These are phyloP conservation scores for Sussaba pulchella DNA, from an alignment of 2,888 invertebrate species.

Conservation along the genomic window DNA sequence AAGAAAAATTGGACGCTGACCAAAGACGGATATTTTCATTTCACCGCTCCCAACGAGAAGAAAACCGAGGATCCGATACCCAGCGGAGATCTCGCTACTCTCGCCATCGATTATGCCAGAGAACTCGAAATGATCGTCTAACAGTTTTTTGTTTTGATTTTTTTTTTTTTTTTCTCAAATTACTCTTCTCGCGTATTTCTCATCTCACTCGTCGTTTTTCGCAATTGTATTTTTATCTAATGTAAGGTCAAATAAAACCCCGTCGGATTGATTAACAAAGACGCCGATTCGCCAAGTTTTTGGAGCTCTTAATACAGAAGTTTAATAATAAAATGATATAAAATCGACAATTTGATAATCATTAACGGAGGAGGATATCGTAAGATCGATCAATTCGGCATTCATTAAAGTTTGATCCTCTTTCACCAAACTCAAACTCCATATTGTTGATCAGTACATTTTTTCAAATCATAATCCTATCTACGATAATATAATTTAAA, in stretches of 20 bases:
- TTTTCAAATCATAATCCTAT: background rate
- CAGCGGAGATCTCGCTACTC: slow-evolving; percentile 95
- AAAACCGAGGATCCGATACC: slow-evolving; percentile 93
- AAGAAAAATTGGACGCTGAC: slow-evolving; percentile 95
- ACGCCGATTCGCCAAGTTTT: background rate
- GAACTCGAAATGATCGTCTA: slow-evolving; percentile 99
- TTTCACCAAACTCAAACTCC: too few relatives aligned
- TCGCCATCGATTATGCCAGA: slow-evolving; percentile 98
- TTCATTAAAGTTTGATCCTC: too few relatives aligned
- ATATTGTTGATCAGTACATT: too few relatives aligned
- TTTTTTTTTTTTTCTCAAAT: slow-evolving; percentile 63
- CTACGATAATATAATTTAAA: too few relatives aligned
- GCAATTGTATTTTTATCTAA: slow-evolving; percentile 67
- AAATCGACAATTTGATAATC: too few relatives aligned
- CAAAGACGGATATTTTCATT: slow-evolving; percentile 92
- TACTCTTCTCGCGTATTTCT: slow-evolving; percentile 38
- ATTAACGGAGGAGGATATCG: too few relatives aligned
- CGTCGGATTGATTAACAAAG: slow-evolving; percentile 47
- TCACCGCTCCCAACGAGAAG: slow-evolving; percentile 90
- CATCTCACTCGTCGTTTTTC: slow-evolving; percentile 44
- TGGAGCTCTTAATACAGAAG: background rate
- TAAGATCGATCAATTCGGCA: too few relatives aligned
- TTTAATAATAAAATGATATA: too few relatives aligned
- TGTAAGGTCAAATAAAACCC: slow-evolving; percentile 63
- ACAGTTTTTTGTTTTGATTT: slow-evolving; percentile 74